These are phyloP conservation scores for Symphodus melops DNA, from an alignment of 2,113 vertebrate species.

Conservation along the genomic window DNA sequence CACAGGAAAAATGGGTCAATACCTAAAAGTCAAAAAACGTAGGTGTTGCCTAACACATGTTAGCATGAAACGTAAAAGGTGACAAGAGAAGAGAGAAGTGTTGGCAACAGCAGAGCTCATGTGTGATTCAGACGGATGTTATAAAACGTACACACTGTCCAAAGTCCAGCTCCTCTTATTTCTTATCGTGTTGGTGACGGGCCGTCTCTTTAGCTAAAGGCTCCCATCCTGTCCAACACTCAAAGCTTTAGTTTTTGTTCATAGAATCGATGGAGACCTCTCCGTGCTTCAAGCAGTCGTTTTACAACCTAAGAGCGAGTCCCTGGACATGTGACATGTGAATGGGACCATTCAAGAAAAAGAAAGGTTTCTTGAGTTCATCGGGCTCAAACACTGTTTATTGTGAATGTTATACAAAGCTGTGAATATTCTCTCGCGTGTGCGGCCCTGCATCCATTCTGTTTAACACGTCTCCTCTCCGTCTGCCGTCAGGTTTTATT, in stretches of 20 bases:
- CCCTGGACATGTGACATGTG: neutral
- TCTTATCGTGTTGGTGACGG: neutral
- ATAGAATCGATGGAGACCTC: neutral
- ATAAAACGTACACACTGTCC: neutral
- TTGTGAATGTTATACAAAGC: too few relatives aligned
- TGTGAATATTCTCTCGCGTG: neutral
- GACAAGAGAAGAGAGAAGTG: neutral
- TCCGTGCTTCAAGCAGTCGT: neutral
- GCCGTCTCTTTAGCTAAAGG: neutral
- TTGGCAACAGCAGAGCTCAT: neutral
- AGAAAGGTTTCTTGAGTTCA: neutral
- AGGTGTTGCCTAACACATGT: neutral
- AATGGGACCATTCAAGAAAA: neutral
- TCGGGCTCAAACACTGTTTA: too few relatives aligned
- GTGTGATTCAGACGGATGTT: neutral
- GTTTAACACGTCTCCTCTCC: neutral
- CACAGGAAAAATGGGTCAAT: slow-evolving; percentile 7
- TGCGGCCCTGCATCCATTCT: neutral
- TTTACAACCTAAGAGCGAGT: neutral
- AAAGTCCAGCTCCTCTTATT: neutral
- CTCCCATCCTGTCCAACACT: neutral
- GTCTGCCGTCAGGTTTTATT: slow-evolving; percentile 89
- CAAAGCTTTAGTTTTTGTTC: neutral
- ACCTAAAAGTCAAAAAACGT: neutral
- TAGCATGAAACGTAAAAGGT: neutral